Percentiles rank a stretch among this genome's conserved stretches.
Evolutionary conservation across 2,797 vertebrate species (phyloP).

Genomic region (Clarias fuscus): DNA sequence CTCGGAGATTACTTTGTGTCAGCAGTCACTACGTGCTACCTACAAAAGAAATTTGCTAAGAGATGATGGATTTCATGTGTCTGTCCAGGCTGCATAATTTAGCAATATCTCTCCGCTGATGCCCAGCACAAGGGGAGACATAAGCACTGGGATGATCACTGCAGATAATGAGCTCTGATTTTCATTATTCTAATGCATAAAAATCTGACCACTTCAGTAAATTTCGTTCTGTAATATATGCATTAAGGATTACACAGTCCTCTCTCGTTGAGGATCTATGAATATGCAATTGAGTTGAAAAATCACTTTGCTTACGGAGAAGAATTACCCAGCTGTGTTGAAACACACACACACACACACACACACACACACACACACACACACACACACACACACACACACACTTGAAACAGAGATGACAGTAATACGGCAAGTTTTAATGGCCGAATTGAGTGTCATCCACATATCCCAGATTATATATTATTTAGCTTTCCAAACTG

Average conservation of each 20-base stretch:
- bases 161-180: constrained; percentile 53
- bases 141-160: constrained; percentile 49
- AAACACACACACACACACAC: constrained; percentile 29
- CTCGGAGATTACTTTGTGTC: constrained; percentile 36
- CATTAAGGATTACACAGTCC: constrained; percentile 47
- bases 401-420: constrained; percentile 26
- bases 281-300: constrained; percentile 56
- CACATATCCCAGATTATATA: background rate
- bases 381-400: constrained; percentile 13
- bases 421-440: constrained; percentile 27
- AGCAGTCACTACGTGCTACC: constrained; percentile 17
- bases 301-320: constrained; percentile 53
- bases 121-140: constrained; percentile 30
- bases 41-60: constrained; percentile 26
- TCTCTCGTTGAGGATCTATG: constrained; percentile 44
- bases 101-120: constrained; percentile 49
- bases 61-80: constrained; percentile 32
- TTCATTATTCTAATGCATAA: constrained; percentile 57
- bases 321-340: constrained; percentile 46
- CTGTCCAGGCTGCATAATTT: constrained; percentile 47
- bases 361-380: constrained; percentile 29
- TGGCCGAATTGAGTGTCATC: background rate
- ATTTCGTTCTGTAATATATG: constrained; percentile 52
- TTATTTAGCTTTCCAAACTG: background rate
- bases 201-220: constrained; percentile 54